phyloP scores from a whole-genome alignment of 37 sponge, comb jelly and placozoan genomes.

The Tethya wilhelma region DNA sequence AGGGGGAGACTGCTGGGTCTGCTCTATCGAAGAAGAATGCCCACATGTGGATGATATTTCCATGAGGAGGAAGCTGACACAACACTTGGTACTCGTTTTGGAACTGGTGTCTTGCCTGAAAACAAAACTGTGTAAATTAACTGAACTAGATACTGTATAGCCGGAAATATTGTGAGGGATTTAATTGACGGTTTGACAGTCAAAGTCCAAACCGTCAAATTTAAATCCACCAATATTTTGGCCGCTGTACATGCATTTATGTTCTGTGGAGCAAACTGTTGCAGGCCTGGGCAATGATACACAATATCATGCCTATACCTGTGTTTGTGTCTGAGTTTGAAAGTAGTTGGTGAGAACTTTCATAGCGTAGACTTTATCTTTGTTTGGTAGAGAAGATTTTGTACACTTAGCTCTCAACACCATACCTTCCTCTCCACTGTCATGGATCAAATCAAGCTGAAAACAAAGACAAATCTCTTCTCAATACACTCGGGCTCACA shows the following conservation, averaged over 20 bases:
- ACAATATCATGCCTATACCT: no score
- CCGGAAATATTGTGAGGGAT: no score
- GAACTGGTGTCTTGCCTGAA: slow-evolving; percentile 61
- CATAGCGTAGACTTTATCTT: slow-evolving; percentile 66
- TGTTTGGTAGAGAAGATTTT: slow-evolving; percentile 35
- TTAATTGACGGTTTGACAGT: no score
- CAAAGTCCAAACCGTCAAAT: no score
- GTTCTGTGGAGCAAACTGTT: background rate
- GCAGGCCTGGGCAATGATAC: no score
- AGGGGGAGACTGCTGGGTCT: slow-evolving; percentile 37
- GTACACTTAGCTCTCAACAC: slow-evolving; percentile 67
- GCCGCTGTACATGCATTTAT: no score
- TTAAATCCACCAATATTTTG: no score
- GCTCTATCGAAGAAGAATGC: slow-evolving; percentile 89
- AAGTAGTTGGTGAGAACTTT: slow-evolving; percentile 74
- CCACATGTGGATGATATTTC: slow-evolving; percentile 84
- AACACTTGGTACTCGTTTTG: slow-evolving; percentile 88
- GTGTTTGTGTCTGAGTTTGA: slow-evolving; percentile 48
- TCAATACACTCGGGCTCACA: no score
- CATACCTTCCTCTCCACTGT: slow-evolving; percentile 29
- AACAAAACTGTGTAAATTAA: no score
- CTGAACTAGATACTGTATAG: no score
- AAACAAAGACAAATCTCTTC: background rate
- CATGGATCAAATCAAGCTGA: slow-evolving; percentile 51
- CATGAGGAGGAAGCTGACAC: slow-evolving; percentile 73